Percentiles rank a stretch among this genome's conserved stretches.
phyloP scores from a whole-genome alignment of 2,888 invertebrate species.

The Xestia rhomboidea region DNA sequence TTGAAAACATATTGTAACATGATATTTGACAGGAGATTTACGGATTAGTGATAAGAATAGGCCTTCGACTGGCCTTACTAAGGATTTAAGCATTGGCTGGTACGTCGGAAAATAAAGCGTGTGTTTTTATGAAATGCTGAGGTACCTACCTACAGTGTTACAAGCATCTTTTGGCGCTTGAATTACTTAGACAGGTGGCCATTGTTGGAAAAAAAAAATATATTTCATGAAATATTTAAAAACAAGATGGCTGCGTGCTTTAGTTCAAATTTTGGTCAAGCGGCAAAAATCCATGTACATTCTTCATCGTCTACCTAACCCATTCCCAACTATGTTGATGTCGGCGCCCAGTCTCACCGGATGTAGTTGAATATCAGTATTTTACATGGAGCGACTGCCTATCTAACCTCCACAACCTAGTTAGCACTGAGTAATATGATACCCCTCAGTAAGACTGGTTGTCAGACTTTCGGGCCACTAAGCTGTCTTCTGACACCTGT shows the following conservation, averaged over 20 bases:
- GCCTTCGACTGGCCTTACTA: not conserved
- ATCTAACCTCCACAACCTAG: not conserved
- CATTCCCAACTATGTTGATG: not conserved
- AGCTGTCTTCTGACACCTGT: too few relatives aligned
- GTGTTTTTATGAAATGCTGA: not conserved
- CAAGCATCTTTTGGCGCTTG: not conserved
- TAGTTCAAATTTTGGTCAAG: not conserved
- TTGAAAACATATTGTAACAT: not conserved
- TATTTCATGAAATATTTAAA: not conserved
- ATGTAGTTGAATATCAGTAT: too few relatives aligned
- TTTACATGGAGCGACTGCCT: too few relatives aligned
- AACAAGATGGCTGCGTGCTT: not conserved
- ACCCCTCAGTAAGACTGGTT: not conserved
- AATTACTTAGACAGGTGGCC: not conserved
- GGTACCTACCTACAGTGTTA: not conserved
- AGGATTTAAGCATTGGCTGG: not conserved
- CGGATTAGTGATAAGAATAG: conserved; percentile 1
- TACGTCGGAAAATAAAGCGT: not conserved
- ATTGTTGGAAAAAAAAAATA: not conserved
- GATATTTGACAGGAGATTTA: conserved; percentile 15
- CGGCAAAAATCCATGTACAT: not conserved
- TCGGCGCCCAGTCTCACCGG: too few relatives aligned
- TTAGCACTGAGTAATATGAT: not conserved
- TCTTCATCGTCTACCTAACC: not conserved
- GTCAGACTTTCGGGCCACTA: too few relatives aligned